A percentile compares a stretch with the other conserved stretches of the same genome.
Evolutionary conservation across 1,140 invertebrate genomes (phyloP).

Genomic region (Cephus cinctus): DNA sequence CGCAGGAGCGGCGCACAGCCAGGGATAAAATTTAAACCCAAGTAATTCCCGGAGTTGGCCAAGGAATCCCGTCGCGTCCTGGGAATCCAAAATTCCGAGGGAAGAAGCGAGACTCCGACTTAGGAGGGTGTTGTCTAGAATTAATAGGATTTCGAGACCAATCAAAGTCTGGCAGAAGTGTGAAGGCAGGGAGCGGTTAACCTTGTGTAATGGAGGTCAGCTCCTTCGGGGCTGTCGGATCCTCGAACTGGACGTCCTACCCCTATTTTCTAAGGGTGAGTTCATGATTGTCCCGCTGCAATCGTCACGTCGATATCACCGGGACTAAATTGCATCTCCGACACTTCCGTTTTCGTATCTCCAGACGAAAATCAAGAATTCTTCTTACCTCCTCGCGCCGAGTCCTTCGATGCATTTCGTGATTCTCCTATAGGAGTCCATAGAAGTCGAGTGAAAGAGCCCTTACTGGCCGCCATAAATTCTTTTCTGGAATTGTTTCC

Average conservation of each 20-base stretch:
- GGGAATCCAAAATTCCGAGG: too few species aligned
- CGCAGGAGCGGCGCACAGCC: too few species aligned
- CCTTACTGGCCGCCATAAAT: conserved; percentile 13
- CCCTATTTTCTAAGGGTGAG: too few species aligned
- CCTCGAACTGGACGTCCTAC: conserved; percentile 32
- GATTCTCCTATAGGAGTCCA: too few species aligned
- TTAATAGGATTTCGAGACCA: conserved; percentile 49
- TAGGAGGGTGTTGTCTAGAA: conserved; percentile 25
- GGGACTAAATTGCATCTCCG: conserved; percentile 19
- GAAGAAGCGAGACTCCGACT: too few species aligned
- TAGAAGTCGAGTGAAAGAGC: too few species aligned
- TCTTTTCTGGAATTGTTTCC: conserved; percentile 19
- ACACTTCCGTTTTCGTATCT: too few species aligned
- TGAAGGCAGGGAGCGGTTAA: conserved; percentile 49
- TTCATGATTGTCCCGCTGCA: conserved; percentile 5
- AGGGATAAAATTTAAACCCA: too few species aligned
- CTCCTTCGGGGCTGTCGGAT: conserved; percentile 38
- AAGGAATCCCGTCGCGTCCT: too few species aligned
- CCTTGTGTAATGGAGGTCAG: conserved; percentile 49
- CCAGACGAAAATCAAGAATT: neutral
- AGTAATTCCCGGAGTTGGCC: too few species aligned
- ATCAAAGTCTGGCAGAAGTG: conserved; percentile 50
- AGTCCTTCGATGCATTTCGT: neutral
- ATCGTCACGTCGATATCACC: conserved; percentile 29
- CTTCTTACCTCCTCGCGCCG: neutral